Evolutionary conservation across 2,113 vertebrate species (phyloP), one percentile per base, ranked within the genome.

Genomic region (Lota lota): DNA sequence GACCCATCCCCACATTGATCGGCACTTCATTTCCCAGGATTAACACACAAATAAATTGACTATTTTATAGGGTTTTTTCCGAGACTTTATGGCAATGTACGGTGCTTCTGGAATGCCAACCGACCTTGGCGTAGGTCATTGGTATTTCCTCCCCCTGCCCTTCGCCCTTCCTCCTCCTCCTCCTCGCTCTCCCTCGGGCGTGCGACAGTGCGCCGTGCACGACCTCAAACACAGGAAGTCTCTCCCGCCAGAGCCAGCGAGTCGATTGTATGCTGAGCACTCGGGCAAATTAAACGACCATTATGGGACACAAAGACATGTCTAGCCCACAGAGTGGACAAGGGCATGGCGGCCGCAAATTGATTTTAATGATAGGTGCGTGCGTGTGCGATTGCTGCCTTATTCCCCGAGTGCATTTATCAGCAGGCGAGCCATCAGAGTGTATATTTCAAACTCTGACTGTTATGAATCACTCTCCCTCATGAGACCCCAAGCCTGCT

Each of bases 261-360:
- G 80, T 85, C 76, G 70, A 87, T 89, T 75, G 74, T 56, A 67
- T 64, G 17, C 74, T 59, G 73, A 86, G 69, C 68, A 70, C 61
- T 24, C 80, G 74, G 79, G 77, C 73, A 73, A 81, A 91, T 91
- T 88, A 87, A 88, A 86, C 76, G 70, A 63, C 76, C 61, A 79
- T 91, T 87, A 88, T 61, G 74, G 69, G 81, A 79, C 77, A 62
- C 60, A 0, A 40, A 53, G 69, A 86, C 28, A 7, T 83, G 83
- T 73, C 74, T 72, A 61, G 77, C 74, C 40, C 74, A 72, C 78
- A 70, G 59, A 82, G 17, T 53, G 68, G 74, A 85, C 69, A 68
- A 80, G 79, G 73, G 47, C 59, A 28, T 1, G 65, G 68, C 68
- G 22, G 58, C 63, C 67, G 60, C 60, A 0, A 74, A 70, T 47